Evolutionary conservation across 2,797 vertebrate genomes (phyloP), one percentile per base, ranked within the genome.

Genomic region (Lithobates pipiens): DNA sequence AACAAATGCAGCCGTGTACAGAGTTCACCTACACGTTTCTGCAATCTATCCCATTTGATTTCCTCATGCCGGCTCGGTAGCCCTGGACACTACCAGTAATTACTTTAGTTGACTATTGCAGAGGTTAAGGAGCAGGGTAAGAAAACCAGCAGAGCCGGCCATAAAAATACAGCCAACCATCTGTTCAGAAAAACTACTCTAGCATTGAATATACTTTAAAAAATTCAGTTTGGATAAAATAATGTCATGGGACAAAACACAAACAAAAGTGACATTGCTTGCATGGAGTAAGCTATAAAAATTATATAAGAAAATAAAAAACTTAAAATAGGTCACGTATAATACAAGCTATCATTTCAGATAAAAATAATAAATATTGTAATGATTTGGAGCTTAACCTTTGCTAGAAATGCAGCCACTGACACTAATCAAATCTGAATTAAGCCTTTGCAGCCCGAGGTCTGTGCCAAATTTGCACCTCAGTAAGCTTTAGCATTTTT

Each of bases 391-490:
- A 23, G 54, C 54, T 61, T 61, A 61, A 61, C 54, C 54, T 61
- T 61, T 61, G 54, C 54, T 61, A 9, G 21, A 61, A n/a, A 61
- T 1, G 54, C 54, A 61, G 21, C 54, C 54, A 61, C 54, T 61
- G 54, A 61, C 21, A 23, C 54, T 61, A 61, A 61, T 61, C 54
- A 61, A 61, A 61, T 61, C 54, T 23, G 54, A 61, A 61, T 61
- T 61, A 61, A n/a, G 54, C 54, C 54, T 61, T 61, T 23, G 54
- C 54, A 21, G 54, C 54, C 54, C 7, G 54, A 23, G 54, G 54
- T 61, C 54, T 61, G 54, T 61, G 54, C 54, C 54, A 61, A 61
- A 61, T 61, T 61, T 61, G 54, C 54, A 61, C 54, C 54, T 61
- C 54, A 61, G 18, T 61, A 61, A 23, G 54, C 54, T 61, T 61